A percentile compares a stretch with the other conserved stretches of the same genome.
These are phyloP conservation scores for Tribolium castaneum DNA, from an alignment of 1,140 invertebrate species.

Conservation along the genomic window DNA sequence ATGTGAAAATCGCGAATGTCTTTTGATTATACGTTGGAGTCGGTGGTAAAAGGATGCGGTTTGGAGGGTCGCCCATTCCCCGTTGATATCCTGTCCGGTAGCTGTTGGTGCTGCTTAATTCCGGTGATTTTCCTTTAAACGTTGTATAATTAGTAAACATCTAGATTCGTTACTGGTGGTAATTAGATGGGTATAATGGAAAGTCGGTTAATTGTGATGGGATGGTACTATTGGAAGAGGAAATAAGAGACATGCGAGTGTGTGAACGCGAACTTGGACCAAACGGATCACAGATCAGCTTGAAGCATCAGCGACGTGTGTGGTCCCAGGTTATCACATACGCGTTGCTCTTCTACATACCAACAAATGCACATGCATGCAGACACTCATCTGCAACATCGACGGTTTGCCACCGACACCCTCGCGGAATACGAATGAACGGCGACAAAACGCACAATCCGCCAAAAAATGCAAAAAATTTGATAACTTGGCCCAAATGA, in stretches of 20 bases:
- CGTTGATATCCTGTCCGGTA: not conserved
- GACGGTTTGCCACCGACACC: not conserved
- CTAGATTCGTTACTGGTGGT: not conserved
- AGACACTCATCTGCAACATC: conserved; percentile 17
- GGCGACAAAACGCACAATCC: not conserved
- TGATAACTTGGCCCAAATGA: not conserved
- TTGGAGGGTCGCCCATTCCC: not conserved
- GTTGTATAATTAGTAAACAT: not conserved
- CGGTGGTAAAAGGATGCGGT: not conserved
- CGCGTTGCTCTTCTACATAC: conserved; percentile 39
- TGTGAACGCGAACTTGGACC: conserved; percentile 51
- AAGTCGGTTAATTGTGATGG: conserved; percentile 20
- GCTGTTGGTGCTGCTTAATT: not conserved
- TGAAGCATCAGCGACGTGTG: conserved; percentile 55
- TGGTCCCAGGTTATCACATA: conserved; percentile 54
- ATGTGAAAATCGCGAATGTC: not conserved
- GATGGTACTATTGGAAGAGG: not conserved
- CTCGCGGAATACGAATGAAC: not conserved
- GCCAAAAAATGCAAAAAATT: not conserved
- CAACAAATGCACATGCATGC: conserved; percentile 33
- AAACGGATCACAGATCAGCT: conserved; percentile 53
- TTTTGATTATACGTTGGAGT: not conserved
- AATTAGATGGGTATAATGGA: conserved; percentile 3
- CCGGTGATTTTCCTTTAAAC: not conserved
- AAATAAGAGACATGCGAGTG: conserved; percentile 40